A percentile compares a stretch with the other conserved stretches of the same genome.
Evolutionary conservation across 23 tunicate species (phyloP).

Genomic region (Trididemnum clinides): DNA sequence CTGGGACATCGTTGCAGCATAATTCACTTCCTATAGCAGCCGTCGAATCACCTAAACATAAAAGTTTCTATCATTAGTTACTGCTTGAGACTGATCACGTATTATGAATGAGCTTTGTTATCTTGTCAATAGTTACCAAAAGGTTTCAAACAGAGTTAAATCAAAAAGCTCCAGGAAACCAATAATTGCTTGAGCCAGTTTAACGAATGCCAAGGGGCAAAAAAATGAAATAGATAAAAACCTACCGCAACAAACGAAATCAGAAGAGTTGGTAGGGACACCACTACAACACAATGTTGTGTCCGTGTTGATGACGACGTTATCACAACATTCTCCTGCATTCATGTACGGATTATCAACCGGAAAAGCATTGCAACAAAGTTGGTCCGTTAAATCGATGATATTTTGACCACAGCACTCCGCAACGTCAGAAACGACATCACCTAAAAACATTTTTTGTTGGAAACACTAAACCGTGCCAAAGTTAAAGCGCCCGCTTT

Average conservation of each 20-base stretch:
- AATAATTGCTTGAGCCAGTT: too few relatives aligned
- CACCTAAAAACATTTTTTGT: not conserved
- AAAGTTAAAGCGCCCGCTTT: too few relatives aligned
- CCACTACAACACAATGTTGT: not conserved
- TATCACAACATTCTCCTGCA: not conserved
- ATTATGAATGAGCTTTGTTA: too few relatives aligned
- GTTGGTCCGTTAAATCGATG: not conserved
- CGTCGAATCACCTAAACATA: not conserved
- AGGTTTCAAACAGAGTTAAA: too few relatives aligned
- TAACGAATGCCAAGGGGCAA: too few relatives aligned
- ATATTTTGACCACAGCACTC: not conserved
- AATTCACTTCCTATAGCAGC: not conserved
- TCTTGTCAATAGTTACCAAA: too few relatives aligned
- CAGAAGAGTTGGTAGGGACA: not conserved
- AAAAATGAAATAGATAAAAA: not conserved
- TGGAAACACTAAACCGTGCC: too few relatives aligned
- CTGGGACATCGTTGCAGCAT: conserved; percentile 19
- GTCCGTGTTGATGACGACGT: not conserved
- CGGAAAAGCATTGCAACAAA: not conserved
- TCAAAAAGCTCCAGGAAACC: too few relatives aligned
- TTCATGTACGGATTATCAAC: not conserved
- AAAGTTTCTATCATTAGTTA: too few relatives aligned
- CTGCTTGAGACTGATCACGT: too few relatives aligned
- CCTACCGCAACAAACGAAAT: conserved; percentile 7
- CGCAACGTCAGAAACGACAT: not conserved